Evolutionary conservation across 1,140 invertebrate species (phyloP), one percentile per base, ranked within the genome.

Genomic region (Physella acuta): DNA sequence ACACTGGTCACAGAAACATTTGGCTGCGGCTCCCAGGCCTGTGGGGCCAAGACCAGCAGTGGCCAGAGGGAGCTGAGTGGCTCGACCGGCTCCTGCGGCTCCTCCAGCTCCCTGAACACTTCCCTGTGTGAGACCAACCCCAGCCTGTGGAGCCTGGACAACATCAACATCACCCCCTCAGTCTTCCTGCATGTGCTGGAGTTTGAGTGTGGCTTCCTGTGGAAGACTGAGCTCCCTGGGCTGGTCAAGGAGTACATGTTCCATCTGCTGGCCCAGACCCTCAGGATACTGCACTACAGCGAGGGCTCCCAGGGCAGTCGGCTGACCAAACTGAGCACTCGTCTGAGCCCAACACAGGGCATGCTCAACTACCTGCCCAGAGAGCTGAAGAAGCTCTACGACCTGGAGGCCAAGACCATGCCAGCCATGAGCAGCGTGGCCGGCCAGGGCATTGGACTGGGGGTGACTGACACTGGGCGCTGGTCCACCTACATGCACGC

Each of bases 401-500:
- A 84, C n/a, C 78, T 82, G n/a, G 82, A 84, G 52, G 51, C 61
- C 26, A 71, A 71, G 44, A 70, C 62, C 31, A 78, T 77, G 74
- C 71, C 75, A 4, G 71, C 75, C 14, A 61, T 55, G 20, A 75
- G 67, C 2, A 78, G 76, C 24, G 51, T 70, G 1, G 67, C 74
- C 59, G 79, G 77, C 44, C 36, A 72, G 30, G 80, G 80, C 0
- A 74, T 79, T 36, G 82, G 82, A 5, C 74, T 82, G n/a, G 80
- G 80, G 16, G 77, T 79, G 11, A 72, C 71, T 30, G 80, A 83
- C 70, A 72, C 78, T 26, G 79, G 81, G 20, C 51, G 78, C 30
- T 84, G 83, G 59, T 84, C 84, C 4, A 80, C 82, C 14, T 85
- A 85, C 56, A 80, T 85, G 65, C 84, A 84, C 39, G 74, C 80